A percentile compares a stretch with the other conserved stretches of the same genome.
phyloP scores from a whole-genome alignment of 2,113 vertebrate genomes.

The Hucho hucho region DNA sequence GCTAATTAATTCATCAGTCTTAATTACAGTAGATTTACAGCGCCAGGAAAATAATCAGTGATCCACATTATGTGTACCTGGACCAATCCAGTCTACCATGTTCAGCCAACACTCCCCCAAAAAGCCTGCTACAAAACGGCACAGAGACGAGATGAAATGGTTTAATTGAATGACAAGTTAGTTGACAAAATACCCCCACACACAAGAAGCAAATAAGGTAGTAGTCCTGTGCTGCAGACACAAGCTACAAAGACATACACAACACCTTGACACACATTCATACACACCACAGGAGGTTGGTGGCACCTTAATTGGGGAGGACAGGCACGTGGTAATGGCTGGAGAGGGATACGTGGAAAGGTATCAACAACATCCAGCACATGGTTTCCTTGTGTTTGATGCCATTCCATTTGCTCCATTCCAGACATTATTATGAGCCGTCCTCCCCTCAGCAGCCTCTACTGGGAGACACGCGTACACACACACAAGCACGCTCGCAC shows the following conservation, averaged over 20 bases:
- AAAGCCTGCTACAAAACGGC: not conserved
- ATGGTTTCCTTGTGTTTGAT: too few relatives aligned
- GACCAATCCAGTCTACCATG: constrained; percentile 9
- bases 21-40: constrained; percentile 70
- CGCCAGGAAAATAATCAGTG: constrained; percentile 44
- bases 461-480: not conserved
- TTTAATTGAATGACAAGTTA: constrained; percentile 15
- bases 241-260: not conserved
- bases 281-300: not conserved
- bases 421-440: too few relatives aligned
- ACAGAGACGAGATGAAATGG: not conserved
- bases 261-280: constrained; percentile 5
- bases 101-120: not conserved
- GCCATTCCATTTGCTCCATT: too few relatives aligned
- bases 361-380: too few relatives aligned
- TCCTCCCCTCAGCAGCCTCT: too few relatives aligned
- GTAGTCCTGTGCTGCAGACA: not conserved
- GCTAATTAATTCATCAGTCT: constrained; percentile 82
- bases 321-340: too few relatives aligned
- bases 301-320: too few relatives aligned
- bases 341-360: too few relatives aligned
- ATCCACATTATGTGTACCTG: constrained; percentile 28
- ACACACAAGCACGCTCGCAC: not conserved
- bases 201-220: too few relatives aligned
- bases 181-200: too few relatives aligned